These are phyloP conservation scores for Neomicropteryx cornuta DNA, from an alignment of 1,140 invertebrate genomes.

Conservation along the genomic window DNA sequence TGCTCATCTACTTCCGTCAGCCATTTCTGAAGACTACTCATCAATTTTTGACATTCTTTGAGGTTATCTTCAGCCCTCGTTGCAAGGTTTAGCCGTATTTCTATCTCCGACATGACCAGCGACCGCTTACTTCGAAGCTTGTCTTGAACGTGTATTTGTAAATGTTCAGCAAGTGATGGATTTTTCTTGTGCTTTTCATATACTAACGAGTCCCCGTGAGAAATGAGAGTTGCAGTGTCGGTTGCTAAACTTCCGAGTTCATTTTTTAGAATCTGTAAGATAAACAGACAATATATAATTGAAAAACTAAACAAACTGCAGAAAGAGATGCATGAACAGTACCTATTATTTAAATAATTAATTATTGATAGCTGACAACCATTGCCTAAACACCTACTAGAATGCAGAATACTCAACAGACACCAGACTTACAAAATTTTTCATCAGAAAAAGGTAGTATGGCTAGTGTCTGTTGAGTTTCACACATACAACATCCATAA, in stretches of 20 bases:
- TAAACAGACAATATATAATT: constrained; percentile 10
- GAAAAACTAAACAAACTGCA: constrained; percentile 7
- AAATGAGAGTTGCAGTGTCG: constrained; percentile 68
- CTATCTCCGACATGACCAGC: constrained; percentile 53
- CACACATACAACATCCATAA: no score
- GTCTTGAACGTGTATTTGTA: constrained; percentile 47
- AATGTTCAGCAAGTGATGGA: constrained; percentile 41
- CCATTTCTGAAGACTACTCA: constrained; percentile 39
- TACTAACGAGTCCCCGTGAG: constrained; percentile 64
- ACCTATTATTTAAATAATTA: constrained; percentile 3
- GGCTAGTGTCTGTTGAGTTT: no score
- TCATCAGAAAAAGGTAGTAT: no score
- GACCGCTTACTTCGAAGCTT: constrained; percentile 53
- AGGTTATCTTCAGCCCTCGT: constrained; percentile 45
- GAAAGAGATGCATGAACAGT: no score
- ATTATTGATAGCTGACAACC: no score
- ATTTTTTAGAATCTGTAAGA: constrained; percentile 45
- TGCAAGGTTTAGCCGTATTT: constrained; percentile 42
- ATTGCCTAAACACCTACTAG: no score
- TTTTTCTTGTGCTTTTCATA: constrained; percentile 38
- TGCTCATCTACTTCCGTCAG: constrained; percentile 36
- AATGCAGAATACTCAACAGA: no score
- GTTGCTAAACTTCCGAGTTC: constrained; percentile 57
- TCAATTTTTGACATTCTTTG: constrained; percentile 35
- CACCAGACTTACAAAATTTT: no score